phyloP scores from a whole-genome alignment of 2,888 invertebrate species.

The Pterostichus niger region DNA sequence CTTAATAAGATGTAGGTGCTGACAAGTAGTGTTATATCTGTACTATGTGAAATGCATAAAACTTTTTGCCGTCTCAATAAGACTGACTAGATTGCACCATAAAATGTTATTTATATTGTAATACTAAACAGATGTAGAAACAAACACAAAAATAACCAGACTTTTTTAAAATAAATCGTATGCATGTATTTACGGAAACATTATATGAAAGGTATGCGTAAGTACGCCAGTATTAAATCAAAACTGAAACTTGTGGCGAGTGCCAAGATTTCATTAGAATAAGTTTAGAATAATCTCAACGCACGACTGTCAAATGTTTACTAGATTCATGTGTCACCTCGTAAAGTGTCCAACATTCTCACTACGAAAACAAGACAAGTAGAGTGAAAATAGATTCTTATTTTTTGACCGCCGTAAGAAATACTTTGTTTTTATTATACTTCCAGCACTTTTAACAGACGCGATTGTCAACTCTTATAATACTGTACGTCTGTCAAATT shows the following conservation, averaged over 20 bases:
- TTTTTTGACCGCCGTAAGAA: constrained; percentile 56
- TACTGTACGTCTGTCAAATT: constrained; percentile 2
- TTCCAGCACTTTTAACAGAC: constrained; percentile 36
- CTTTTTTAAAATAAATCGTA: constrained; percentile 22
- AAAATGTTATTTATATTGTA: constrained; percentile 49
- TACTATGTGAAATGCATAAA: constrained; percentile 25
- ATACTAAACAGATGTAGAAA: constrained; percentile 52
- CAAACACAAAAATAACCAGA: constrained; percentile 45
- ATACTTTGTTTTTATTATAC: constrained; percentile 53
- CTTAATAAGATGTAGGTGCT: not conserved
- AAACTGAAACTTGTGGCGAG: not conserved
- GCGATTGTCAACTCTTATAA: constrained; percentile 38
- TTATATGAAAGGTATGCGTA: constrained; percentile 20
- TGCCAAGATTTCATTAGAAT: constrained; percentile 61
- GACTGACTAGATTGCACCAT: constrained; percentile 19
- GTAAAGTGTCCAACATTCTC: constrained; percentile 58
- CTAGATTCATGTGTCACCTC: constrained; percentile 54
- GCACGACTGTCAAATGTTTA: constrained; percentile 51
- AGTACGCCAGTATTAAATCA: constrained; percentile 39
- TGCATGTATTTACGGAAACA: constrained; percentile 28
- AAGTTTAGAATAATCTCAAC: constrained; percentile 48
- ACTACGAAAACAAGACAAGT: constrained; percentile 50
- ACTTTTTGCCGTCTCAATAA: constrained; percentile 24
- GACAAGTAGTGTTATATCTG: constrained; percentile 8
- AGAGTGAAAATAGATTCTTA: constrained; percentile 57